These are phyloP conservation scores for Neostethus bicornis DNA, from an alignment of 2,797 vertebrate species.

Conservation along the genomic window DNA sequence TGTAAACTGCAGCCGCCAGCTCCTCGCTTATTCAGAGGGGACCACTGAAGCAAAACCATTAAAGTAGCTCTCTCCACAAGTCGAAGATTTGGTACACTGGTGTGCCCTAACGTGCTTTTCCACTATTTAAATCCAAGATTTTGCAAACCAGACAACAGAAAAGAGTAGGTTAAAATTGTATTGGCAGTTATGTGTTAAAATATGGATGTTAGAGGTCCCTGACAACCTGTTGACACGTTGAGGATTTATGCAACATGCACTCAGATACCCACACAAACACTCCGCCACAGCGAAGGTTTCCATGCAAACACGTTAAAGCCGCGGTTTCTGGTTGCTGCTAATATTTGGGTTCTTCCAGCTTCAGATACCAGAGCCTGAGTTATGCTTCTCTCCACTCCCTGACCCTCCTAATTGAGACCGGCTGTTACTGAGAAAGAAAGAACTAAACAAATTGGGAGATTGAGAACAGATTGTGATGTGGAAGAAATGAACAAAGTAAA, in stretches of 20 bases:
- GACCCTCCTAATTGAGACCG: conserved; percentile 81
- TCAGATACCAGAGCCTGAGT: conserved; percentile 74
- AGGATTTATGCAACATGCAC: conserved; percentile 58
- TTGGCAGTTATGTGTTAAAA: conserved; percentile 54
- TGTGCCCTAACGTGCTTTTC: conserved; percentile 31
- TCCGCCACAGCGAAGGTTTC: conserved; percentile 38
- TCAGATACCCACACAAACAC: conserved; percentile 21
- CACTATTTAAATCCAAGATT: conserved; percentile 14
- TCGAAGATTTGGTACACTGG: conserved; percentile 36
- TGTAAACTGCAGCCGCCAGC: conserved; percentile 66
- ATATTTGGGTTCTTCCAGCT: conserved; percentile 66
- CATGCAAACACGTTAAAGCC: conserved; percentile 37
- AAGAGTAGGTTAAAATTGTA: conserved; percentile 17
- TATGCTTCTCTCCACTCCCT: conserved; percentile 73
- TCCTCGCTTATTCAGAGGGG: conserved; percentile 60
- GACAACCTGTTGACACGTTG: conserved; percentile 69
- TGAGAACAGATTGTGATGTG: conserved; percentile 38
- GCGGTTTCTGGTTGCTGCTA: conserved; percentile 68
- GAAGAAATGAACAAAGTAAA: conserved; percentile 34
- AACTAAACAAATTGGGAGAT: conserved; percentile 38
- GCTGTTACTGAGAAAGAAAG: conserved; percentile 67
- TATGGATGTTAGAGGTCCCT: conserved; percentile 56
- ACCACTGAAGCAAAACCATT: conserved; percentile 76
- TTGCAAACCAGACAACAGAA: conserved; percentile 13
- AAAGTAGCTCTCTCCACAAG: conserved; percentile 54